Base-by-base conservation (phyloP, 2,113 vertebrate genomes). In the Mesembrinibis cayennensis region DNA sequence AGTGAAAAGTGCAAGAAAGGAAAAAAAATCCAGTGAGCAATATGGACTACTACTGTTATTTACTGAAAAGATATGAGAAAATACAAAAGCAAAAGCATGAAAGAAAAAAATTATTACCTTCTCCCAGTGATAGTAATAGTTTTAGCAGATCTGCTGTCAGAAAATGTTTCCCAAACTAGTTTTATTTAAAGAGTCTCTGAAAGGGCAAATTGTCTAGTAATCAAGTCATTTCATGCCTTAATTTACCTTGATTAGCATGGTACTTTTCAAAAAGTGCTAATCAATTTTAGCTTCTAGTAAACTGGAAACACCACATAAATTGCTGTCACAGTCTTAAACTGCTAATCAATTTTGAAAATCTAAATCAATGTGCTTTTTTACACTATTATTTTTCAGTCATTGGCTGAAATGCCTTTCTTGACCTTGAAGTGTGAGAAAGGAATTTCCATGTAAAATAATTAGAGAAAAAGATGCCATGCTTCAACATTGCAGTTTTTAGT, bases 191-290 rank as follows among this genome's bases (percentile, higher is more conserved):
- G 38, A 59, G 47, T 42, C 62, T 85, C 63, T 87, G 73, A 95
- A 87, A 91, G 67, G n/a, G 34, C 70, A 93, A 91, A 94, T 87
- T 86, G 30, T 70, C 49, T 82, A 58, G 53, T 90, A 97, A 98
- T 97, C 94, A 98, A 97, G 69, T 63, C 38, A 36, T 95, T 97
- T 97, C 82, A 84, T 90, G 90, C 96, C 90, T 97, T 96, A 96
- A 96, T 98, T 98, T 98, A 92, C 89, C 66, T 95, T 97, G 93
- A 97, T 97, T 97, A 97, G 42, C 82, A 81, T 50, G 85, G 70
- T 77, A 82, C 80, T 96, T 96, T 91, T 96, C 56, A 79, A 96
- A 95, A 97, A 95, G 19, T 38, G 45, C 55, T 97, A 97, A 98
- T 97, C 97, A 98, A 96, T 96, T 97, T 96, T 90, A 96, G 65